These are phyloP conservation scores for Macrosoma leucophasiata DNA, from an alignment of 2,888 invertebrate species.

Conservation along the genomic window DNA sequence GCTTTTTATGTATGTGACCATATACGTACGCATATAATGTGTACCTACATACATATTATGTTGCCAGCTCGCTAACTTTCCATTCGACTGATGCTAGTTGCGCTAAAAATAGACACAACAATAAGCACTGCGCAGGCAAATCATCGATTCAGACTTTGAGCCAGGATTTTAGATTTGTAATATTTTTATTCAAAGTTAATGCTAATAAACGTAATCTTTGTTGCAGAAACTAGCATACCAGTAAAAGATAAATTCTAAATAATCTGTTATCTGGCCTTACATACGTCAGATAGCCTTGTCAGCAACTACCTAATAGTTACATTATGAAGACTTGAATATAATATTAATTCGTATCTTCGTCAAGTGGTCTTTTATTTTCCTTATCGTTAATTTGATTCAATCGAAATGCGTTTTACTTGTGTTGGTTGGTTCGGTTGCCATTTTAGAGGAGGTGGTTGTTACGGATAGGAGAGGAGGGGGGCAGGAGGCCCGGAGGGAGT, in stretches of 20 bases:
- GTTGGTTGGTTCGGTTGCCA: conserved; percentile 42
- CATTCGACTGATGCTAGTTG: conserved; percentile 55
- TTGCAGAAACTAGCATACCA: too few species aligned
- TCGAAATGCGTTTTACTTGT: conserved; percentile 40
- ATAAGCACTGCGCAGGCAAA: conserved; percentile 50
- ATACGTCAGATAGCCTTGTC: conserved; percentile 42
- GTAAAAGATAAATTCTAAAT: conserved; percentile 20
- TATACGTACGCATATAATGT: conserved; percentile 20
- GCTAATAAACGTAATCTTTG: too few species aligned
- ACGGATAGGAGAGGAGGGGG: conserved; percentile 52
- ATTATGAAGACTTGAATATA: conserved; percentile 35
- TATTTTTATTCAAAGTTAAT: too few species aligned
- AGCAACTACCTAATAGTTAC: too few species aligned
- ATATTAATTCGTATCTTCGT: conserved; percentile 34
- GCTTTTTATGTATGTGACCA: conserved; percentile 13
- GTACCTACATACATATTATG: conserved; percentile 37
- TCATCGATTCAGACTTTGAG: conserved; percentile 37
- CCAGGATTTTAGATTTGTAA: conserved; percentile 7
- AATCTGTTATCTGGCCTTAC: conserved; percentile 36
- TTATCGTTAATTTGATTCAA: conserved; percentile 48
- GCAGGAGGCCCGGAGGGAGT: conserved; percentile 60
- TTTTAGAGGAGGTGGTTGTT: conserved; percentile 44
- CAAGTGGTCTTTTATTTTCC: conserved; percentile 49
- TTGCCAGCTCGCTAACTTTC: conserved; percentile 67
- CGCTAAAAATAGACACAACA: conserved; percentile 62